Evolutionary conservation across 2,888 invertebrate species (phyloP), one percentile per base, ranked within the genome.

Genomic region (Odontothrips loti): DNA sequence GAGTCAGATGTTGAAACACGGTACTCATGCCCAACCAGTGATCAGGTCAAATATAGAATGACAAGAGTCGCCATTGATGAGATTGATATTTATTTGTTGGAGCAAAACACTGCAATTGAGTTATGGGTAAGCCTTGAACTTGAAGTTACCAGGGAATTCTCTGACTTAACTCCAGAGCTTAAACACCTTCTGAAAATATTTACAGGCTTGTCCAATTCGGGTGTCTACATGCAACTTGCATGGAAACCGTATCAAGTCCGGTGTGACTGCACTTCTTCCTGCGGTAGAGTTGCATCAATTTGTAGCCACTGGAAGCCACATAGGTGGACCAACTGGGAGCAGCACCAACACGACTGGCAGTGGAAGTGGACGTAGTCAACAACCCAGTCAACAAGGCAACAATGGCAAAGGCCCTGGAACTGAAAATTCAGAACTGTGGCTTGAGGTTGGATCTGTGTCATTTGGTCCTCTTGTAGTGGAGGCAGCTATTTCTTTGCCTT

Each of bases 141-240:
- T n/a, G n/a, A 80, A 81, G 81, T 83, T 43, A 79, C 80, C 58
- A 82, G 82, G 82, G 27, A 63, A 48, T 58, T 48, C 3, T 63
- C 27, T 78, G 68, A 17, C 17, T 82, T 81, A 43, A 34, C 27
- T 15, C 75, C 34, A 47, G 51, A 27, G 47, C 23, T 82, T 29
- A 29, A 23, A 29, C 11, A 20, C 17, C 20, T 75, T 58, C 20
- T 82, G 58, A 10, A 43, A 43, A 43, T 43, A 58, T 58, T 85
- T 86, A 23, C 84, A 92, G 91, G 90, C 96, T 84, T 95, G 95
- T 29, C 97, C 98, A 1, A 91, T 97, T 58, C 91, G 97, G 80
- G 87, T 97, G 82, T 93, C 97, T 34, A 95, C 94, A 80, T 98
- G 98, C 86, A 98, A 98, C 89, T 90, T 98, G n/a, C 98, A 98